These are phyloP conservation scores for Leptopilina drosophilae DNA, from an alignment of 2,888 invertebrate species.

Conservation along the genomic window DNA sequence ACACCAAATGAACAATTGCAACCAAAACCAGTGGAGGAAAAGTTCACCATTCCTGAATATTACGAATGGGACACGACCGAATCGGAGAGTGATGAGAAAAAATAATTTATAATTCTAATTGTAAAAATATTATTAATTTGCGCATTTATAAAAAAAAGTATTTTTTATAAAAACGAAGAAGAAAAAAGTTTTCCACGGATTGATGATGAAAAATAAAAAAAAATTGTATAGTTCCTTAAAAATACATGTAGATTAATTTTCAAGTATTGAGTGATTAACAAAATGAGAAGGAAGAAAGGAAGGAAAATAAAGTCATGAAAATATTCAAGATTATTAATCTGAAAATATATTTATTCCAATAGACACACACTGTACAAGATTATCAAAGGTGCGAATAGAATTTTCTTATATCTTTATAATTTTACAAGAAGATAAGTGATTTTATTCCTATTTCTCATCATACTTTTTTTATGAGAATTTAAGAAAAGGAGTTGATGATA, in stretches of 20 bases:
- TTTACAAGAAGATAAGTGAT: neutral
- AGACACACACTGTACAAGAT: slow-evolving; percentile 13
- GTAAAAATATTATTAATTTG: neutral
- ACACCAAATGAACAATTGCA: neutral
- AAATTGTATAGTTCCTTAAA: slow-evolving; percentile 6
- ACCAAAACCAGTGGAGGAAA: slow-evolving; percentile 13
- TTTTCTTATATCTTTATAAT: too few species aligned
- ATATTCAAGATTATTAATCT: slow-evolving; percentile 7
- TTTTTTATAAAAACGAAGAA: neutral
- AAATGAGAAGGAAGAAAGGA: neutral
- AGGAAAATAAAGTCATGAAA: neutral
- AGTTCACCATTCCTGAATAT: slow-evolving; percentile 19
- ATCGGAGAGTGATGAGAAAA: slow-evolving; percentile 57
- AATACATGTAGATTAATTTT: neutral
- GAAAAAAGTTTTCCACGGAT: neutral
- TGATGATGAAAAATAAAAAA: neutral
- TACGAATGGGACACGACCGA: slow-evolving; percentile 67
- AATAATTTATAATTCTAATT: neutral
- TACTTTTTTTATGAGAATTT: too few species aligned
- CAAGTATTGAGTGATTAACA: neutral
- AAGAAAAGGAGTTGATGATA: neutral
- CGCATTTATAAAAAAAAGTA: neutral
- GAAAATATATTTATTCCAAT: slow-evolving; percentile 16
- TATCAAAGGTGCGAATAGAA: neutral
- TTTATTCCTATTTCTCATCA: neutral